Percentiles rank a stretch among this genome's conserved stretches.
Conservation (phyloP, 2,113 vertebrate genomes). For the Tyrannus savana region DNA sequence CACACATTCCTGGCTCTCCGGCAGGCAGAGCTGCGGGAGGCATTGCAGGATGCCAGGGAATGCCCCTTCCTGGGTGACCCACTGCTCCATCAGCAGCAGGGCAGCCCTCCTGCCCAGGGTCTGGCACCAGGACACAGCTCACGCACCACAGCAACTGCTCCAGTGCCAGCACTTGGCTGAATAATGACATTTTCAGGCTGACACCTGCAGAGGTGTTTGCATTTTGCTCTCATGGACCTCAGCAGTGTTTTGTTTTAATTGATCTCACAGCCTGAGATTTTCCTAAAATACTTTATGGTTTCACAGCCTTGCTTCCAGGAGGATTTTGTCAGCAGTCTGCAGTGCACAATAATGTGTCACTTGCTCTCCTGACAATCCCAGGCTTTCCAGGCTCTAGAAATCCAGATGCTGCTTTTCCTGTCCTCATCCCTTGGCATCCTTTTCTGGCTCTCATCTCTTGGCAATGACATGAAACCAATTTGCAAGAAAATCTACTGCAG, state of each 20-base stretch:
- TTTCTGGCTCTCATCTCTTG: not conserved
- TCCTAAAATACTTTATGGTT: not conserved
- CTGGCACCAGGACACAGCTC: not conserved
- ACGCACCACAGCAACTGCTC: rapidly evolving
- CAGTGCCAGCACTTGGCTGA: not conserved
- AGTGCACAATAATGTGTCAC: not conserved
- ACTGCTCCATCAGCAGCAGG: not conserved
- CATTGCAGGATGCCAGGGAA: not conserved
- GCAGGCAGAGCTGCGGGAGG: not conserved
- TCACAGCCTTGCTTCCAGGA: not conserved
- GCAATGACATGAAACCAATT: not conserved
- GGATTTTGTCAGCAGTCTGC: not conserved
- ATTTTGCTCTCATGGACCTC: not conserved
- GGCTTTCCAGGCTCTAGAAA: not conserved
- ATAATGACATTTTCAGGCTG: not conserved
- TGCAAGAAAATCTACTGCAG: not conserved
- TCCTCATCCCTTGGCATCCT: not conserved
- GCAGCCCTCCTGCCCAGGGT: not conserved
- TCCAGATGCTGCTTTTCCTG: not conserved
- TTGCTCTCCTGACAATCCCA: not conserved
- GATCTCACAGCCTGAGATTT: not conserved
- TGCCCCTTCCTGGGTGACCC: not conserved
- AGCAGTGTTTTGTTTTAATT: not conserved
- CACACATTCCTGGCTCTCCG: not conserved
- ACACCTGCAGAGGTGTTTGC: not conserved